Evolutionary conservation across 2,113 vertebrate genomes (phyloP).

Genomic region (Mesembrinibis cayennensis): DNA sequence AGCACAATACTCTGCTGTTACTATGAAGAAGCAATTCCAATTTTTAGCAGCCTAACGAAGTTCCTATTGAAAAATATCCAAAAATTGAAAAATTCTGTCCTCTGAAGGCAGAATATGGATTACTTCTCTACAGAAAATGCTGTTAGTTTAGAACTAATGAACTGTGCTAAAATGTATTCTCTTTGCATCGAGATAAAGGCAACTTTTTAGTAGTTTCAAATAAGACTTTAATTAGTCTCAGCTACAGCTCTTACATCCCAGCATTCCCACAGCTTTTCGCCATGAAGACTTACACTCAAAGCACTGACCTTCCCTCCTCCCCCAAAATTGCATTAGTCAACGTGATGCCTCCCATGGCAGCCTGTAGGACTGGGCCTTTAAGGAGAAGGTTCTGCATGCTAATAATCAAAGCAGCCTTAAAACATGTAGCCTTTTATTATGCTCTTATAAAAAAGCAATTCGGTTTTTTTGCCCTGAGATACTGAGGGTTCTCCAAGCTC

Average conservation of each 20-base stretch:
- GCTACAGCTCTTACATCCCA: not conserved
- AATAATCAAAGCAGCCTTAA: not conserved
- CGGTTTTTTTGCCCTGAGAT: not conserved
- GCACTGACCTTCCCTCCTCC: not conserved
- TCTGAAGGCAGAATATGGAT: not conserved
- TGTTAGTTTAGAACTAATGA: not conserved
- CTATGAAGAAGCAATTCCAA: not conserved
- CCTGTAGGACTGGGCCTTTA: not conserved
- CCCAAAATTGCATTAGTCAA: not conserved
- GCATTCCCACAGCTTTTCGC: not conserved
- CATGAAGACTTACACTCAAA: not conserved
- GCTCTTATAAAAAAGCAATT: not conserved
- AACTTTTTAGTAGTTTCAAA: not conserved
- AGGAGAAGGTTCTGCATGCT: not conserved
- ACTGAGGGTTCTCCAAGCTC: not conserved
- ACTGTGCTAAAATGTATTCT: not conserved
- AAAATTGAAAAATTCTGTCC: not conserved
- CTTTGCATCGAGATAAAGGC: not conserved
- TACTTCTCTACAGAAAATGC: not conserved
- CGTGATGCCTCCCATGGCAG: not conserved
- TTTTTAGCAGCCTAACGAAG: not conserved
- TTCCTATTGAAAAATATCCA: not conserved
- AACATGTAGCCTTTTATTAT: not conserved
- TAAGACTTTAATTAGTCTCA: not conserved
- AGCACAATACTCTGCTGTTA: not conserved